phyloP scores from a whole-genome alignment of 64 coral and sea anemone species.

The Catalaphyllia jardinei region DNA sequence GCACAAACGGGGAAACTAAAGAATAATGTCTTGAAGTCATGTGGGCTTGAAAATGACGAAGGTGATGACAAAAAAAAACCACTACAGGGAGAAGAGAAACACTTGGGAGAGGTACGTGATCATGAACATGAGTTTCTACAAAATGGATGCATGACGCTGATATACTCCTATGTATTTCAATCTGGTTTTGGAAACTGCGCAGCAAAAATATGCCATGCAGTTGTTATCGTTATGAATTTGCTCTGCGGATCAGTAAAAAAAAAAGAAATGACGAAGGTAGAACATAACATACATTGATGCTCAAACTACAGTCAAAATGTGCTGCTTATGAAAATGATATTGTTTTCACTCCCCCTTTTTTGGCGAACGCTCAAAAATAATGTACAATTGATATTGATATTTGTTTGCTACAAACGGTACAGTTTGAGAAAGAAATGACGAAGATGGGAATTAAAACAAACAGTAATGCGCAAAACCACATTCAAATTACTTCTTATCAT shows the following conservation, averaged over 20 bases:
- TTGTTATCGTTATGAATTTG: background rate
- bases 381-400: background rate
- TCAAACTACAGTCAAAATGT: background rate
- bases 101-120: too few relatives aligned
- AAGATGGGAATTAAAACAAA: background rate
- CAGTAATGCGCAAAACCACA: background rate
- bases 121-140: too few relatives aligned
- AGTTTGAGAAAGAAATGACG: background rate
- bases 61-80: too few relatives aligned
- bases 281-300: background rate
- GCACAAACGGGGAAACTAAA: background rate
- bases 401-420: background rate
- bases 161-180: too few relatives aligned
- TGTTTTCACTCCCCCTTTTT: too few relatives aligned
- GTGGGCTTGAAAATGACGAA: background rate
- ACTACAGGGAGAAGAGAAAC: too few relatives aligned
- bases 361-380: too few relatives aligned
- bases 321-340: too few relatives aligned
- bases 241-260: background rate
- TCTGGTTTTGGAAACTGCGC: background rate
- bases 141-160: too few relatives aligned
- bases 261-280: background rate
- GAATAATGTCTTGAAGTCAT: background rate
- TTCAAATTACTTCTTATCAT: background rate
- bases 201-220: conserved; percentile 2